Conservation (phyloP, 2,888 invertebrate species). For the Leptinotarsa peninsularis region DNA sequence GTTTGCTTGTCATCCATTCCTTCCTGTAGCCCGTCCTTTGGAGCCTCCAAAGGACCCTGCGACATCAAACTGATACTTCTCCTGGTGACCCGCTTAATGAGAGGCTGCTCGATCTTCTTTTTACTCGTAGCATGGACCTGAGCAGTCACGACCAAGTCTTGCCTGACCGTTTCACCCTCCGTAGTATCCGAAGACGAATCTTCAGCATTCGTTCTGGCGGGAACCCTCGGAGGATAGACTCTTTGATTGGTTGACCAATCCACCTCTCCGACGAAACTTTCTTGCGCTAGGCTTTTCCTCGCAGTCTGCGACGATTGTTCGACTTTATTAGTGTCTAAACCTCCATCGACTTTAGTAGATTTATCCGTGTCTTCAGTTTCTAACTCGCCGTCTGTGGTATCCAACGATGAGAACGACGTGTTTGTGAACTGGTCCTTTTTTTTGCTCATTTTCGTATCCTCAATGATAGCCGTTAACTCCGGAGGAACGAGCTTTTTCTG, state of each 20-base stretch:
- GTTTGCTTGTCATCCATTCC: not conserved
- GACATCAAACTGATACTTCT: constrained; percentile 30
- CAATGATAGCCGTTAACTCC: not conserved
- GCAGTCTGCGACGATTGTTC: not conserved
- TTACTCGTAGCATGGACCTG: constrained; percentile 34
- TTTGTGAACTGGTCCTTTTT: constrained; percentile 29
- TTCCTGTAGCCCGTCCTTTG: not conserved
- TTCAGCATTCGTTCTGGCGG: not conserved
- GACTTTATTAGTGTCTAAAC: not conserved
- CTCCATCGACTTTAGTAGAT: not conserved
- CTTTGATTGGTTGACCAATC: not conserved
- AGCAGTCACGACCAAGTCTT: constrained; percentile 39
- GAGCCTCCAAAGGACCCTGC: not conserved
- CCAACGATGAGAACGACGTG: constrained; percentile 10
- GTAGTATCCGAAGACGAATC: constrained; percentile 36
- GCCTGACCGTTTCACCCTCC: constrained; percentile 32
- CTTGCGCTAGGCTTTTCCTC: not conserved
- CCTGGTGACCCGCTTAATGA: constrained; percentile 34
- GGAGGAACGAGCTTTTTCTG: not conserved
- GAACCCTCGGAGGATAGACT: not conserved
- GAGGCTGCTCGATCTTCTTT: constrained; percentile 22
- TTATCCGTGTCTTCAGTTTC: not conserved
- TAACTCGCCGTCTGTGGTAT: not conserved
- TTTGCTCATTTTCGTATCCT: not conserved
- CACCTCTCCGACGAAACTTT: not conserved